These are phyloP conservation scores for Phyto melanocephala DNA, from an alignment of 2,888 invertebrate genomes.

Conservation along the genomic window DNA sequence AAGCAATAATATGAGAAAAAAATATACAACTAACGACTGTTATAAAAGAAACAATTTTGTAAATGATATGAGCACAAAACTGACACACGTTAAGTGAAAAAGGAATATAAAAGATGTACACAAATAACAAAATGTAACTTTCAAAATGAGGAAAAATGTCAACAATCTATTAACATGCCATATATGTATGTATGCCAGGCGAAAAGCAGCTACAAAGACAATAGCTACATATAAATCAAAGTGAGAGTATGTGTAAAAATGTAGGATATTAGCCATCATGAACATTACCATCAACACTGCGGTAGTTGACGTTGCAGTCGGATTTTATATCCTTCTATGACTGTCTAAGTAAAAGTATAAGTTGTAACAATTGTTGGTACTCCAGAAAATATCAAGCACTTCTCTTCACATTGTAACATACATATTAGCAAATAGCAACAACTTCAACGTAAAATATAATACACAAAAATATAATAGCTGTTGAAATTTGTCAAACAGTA, in stretches of 20 bases:
- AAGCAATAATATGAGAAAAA: slow-evolving; percentile 30
- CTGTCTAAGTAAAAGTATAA: not conserved
- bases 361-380: slow-evolving; percentile 41
- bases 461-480: not conserved
- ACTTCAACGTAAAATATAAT: not conserved
- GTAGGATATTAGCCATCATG: slow-evolving; percentile 30
- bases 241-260: slow-evolving; percentile 10
- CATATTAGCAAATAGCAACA: slow-evolving; percentile 53
- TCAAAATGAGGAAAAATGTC: slow-evolving; percentile 36
- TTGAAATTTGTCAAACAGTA: too few relatives aligned
- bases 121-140: not conserved
- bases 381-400: slow-evolving; percentile 50
- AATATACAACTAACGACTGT: not conserved
- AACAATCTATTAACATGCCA: slow-evolving; percentile 56
- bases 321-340: not conserved
- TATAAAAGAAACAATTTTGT: slow-evolving; percentile 54
- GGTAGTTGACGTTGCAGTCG: not conserved
- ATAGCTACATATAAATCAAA: not conserved
- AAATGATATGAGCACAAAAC: slow-evolving; percentile 49
- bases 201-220: slow-evolving; percentile 43
- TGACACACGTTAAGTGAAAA: not conserved
- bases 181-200: slow-evolving; percentile 46
- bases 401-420: slow-evolving; percentile 48
- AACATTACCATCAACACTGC: slow-evolving; percentile 21
- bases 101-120: not conserved